Percentiles rank a stretch among this genome's conserved stretches.
phyloP scores from a whole-genome alignment of 2,888 invertebrate species.

The Pheosia tremula region DNA sequence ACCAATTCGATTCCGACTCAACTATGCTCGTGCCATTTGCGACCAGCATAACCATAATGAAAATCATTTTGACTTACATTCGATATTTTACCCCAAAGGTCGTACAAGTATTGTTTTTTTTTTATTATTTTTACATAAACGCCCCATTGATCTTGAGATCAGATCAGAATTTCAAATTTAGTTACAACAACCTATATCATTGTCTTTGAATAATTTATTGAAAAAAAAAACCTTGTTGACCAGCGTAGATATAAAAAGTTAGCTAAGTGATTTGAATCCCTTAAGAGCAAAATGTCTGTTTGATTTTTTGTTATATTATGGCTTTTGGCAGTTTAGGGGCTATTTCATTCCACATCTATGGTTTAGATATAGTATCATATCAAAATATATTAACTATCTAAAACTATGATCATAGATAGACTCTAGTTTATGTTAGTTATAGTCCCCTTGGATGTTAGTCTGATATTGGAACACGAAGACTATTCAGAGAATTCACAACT shows the following conservation, averaged over 20 bases:
- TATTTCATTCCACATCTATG: too few relatives aligned
- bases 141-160: neutral
- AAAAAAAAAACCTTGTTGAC: neutral
- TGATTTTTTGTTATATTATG: too few relatives aligned
- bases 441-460: too few relatives aligned
- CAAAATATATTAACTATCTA: too few relatives aligned
- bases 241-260: neutral
- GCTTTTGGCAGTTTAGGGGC: too few relatives aligned
- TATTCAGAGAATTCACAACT: neutral
- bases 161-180: slow-evolving; percentile 8
- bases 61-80: neutral
- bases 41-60: neutral
- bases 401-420: too few relatives aligned
- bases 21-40: slow-evolving; percentile 6
- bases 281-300: too few relatives aligned
- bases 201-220: neutral
- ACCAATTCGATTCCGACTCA: neutral
- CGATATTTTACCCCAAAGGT: neutral
- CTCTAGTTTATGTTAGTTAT: too few relatives aligned
- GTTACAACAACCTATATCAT: neutral
- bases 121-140: neutral
- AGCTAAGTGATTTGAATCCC: too few relatives aligned
- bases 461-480: too few relatives aligned
- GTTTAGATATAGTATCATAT: too few relatives aligned
- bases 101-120: neutral